These are phyloP conservation scores for Suncus etruscus DNA, from an alignment of 2,113 vertebrate species.

Conservation along the genomic window DNA sequence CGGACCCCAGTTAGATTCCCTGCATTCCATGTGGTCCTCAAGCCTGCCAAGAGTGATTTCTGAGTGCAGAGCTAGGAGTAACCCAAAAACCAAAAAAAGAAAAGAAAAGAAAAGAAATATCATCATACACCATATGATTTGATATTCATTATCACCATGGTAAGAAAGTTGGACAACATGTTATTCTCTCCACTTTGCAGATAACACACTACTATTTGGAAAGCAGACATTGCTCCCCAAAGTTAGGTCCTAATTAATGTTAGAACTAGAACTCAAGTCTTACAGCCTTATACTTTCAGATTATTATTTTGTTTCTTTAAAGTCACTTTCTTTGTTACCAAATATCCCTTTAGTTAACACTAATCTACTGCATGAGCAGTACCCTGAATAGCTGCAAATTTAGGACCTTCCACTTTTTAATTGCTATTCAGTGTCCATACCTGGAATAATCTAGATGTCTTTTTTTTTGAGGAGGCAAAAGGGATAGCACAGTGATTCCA, in stretches of 20 bases:
- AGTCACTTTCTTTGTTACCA: neutral
- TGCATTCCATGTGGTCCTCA: too few relatives aligned
- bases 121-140: neutral
- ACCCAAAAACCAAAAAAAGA: too few relatives aligned
- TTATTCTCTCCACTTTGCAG: constrained; percentile 22
- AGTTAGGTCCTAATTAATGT: neutral
- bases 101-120: too few relatives aligned
- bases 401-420: constrained; percentile 1
- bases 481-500: too few relatives aligned
- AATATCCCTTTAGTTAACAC: neutral
- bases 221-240: neutral
- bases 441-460: neutral
- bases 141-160: neutral
- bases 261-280: neutral
- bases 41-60: too few relatives aligned
- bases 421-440: neutral
- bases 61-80: too few relatives aligned
- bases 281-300: constrained; percentile 22
- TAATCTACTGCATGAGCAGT: neutral
- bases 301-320: constrained; percentile 17
- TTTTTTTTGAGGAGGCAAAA: too few relatives aligned
- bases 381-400: neutral
- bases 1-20: too few relatives aligned
- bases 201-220: neutral
- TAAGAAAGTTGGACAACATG: neutral